These are phyloP conservation scores for Eupeodes latifasciatus DNA, from an alignment of 2,888 invertebrate species.

Conservation along the genomic window DNA sequence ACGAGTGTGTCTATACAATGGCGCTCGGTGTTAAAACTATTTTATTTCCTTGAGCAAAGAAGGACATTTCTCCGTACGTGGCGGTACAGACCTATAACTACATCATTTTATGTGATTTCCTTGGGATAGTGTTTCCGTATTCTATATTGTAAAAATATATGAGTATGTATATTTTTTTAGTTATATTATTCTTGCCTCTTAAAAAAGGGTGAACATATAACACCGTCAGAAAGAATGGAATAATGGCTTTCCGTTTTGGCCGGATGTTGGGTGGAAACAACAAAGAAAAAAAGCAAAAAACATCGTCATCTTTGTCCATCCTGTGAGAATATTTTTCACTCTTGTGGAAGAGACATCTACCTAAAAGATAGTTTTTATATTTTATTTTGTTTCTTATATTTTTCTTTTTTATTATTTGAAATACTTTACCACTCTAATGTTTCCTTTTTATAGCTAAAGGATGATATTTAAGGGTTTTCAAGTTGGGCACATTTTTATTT, in stretches of 20 bases:
- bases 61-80: constrained; percentile 38
- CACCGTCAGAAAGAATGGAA: constrained; percentile 40
- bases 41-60: constrained; percentile 58
- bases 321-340: constrained; percentile 53
- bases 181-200: constrained; percentile 1
- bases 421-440: constrained; percentile 64
- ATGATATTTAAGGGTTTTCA: constrained; percentile 63
- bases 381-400: constrained; percentile 41
- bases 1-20: constrained; percentile 33
- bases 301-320: constrained; percentile 63
- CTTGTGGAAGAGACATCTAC: not conserved
- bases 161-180: not conserved
- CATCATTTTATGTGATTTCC: constrained; percentile 63
- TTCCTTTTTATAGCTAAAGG: constrained; percentile 65
- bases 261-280: constrained; percentile 49
- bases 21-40: constrained; percentile 59
- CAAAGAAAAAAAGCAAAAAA: constrained; percentile 10
- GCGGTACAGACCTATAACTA: not conserved
- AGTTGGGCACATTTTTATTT: constrained; percentile 48
- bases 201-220: constrained; percentile 42
- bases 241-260: constrained; percentile 66
- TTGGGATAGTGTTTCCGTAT: constrained; percentile 34
- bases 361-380: constrained; percentile 50
- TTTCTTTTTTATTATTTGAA: constrained; percentile 9
- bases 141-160: not conserved